These are phyloP conservation scores for Ginglymostoma cirratum DNA, from an alignment of 2,113 vertebrate species.

Conservation along the genomic window DNA sequence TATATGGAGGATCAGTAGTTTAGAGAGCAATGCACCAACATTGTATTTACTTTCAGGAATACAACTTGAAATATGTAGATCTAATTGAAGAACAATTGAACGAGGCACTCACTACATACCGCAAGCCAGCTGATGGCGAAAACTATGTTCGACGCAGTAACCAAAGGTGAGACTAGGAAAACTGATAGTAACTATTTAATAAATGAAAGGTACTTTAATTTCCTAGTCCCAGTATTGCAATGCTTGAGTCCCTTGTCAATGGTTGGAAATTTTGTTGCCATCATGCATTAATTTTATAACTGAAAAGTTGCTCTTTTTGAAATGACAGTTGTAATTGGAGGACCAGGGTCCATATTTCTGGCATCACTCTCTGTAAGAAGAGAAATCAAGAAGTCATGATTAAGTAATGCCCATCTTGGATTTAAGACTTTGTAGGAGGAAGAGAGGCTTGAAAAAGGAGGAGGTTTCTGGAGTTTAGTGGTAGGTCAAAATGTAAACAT, in stretches of 20 bases:
- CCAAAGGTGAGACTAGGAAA: constrained; percentile 69
- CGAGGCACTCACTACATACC: constrained; percentile 94
- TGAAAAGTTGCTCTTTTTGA: not conserved
- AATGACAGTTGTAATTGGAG: not conserved
- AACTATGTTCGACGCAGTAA: constrained; percentile 97
- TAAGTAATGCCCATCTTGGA: not conserved
- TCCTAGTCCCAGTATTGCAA: not conserved
- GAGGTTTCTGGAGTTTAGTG: not conserved
- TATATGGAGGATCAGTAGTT: not conserved
- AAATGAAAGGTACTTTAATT: not conserved
- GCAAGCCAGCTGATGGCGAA: constrained; percentile 94
- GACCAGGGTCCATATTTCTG: not conserved
- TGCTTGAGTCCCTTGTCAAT: not conserved
- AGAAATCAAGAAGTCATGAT: not conserved
- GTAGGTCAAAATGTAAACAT: not conserved
- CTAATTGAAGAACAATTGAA: constrained; percentile 94
- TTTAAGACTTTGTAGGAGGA: not conserved
- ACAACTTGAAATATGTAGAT: constrained; percentile 94
- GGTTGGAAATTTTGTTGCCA: not conserved
- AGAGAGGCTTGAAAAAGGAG: not conserved
- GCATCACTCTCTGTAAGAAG: not conserved
- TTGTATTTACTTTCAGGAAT: constrained; percentile 63
- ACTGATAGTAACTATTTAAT: not conserved
- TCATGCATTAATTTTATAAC: no score
- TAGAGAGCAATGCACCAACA: not conserved